Conservation (phyloP, 2,888 invertebrate genomes). For the Automeris io region DNA sequence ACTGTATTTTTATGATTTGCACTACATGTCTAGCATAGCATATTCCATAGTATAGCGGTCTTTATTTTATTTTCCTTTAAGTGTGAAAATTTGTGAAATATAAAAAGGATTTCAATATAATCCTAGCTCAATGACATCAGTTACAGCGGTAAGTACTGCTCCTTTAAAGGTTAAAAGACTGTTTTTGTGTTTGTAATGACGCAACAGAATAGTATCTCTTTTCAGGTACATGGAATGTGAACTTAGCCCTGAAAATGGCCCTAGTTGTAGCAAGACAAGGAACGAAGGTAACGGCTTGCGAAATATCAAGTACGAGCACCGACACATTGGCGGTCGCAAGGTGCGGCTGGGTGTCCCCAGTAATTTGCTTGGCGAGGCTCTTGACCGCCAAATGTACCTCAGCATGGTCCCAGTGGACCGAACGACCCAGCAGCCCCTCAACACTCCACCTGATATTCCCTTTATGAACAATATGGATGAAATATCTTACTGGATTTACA, state of each 20-base stretch:
- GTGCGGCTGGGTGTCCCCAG: slow-evolving; percentile 38
- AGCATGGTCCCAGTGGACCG: slow-evolving; percentile 16
- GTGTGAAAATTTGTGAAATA: background rate
- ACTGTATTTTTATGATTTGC: too few relatives aligned
- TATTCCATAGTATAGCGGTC: slow-evolving; percentile 1
- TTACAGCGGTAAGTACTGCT: slow-evolving; percentile 11
- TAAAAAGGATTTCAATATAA: background rate
- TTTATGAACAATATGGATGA: slow-evolving; percentile 70
- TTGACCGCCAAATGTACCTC: slow-evolving; percentile 22
- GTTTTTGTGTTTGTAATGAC: slow-evolving; percentile 1
- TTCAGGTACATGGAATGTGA: slow-evolving; percentile 63
- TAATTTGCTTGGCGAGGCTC: slow-evolving; percentile 30
- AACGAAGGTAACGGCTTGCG: background rate
- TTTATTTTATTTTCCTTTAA: background rate
- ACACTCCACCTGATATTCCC: slow-evolving; percentile 30
- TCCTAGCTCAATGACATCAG: background rate
- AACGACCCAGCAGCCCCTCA: slow-evolving; percentile 12
- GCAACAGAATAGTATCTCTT: slow-evolving; percentile 14
- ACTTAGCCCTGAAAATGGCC: slow-evolving; percentile 26
- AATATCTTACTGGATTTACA: slow-evolving; percentile 65
- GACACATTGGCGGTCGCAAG: slow-evolving; percentile 23
- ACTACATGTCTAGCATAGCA: background rate
- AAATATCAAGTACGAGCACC: slow-evolving; percentile 24
- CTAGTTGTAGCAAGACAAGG: background rate
- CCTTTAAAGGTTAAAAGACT: background rate